Conservation (phyloP, 2,797 vertebrate species). For the Rhynchotus rufescens region DNA sequence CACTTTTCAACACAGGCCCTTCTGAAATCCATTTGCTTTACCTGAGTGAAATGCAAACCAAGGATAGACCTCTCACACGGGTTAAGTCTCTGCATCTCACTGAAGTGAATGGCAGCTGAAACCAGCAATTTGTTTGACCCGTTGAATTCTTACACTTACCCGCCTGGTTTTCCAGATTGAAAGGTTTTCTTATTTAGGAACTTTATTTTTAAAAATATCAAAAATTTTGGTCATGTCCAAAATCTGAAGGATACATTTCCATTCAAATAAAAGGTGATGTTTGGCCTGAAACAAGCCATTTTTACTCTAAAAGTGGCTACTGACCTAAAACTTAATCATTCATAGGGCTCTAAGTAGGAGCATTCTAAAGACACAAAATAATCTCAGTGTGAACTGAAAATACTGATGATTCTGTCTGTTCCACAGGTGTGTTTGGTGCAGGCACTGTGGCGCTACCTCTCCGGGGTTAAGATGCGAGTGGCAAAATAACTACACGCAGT, state of each 20-base stretch:
- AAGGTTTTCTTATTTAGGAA: not conserved
- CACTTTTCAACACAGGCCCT: not conserved
- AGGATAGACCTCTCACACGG: not conserved
- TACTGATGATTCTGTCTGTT: conserved; percentile 13
- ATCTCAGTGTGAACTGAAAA: not conserved
- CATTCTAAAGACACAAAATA: not conserved
- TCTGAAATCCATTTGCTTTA: not conserved
- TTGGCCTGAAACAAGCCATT: not conserved
- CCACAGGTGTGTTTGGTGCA: conserved; percentile 96
- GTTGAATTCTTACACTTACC: not conserved
- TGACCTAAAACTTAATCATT: not conserved
- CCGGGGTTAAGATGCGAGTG: conserved; percentile 95
- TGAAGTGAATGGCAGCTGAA: not conserved
- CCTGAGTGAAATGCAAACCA: not conserved
- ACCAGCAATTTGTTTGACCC: not conserved
- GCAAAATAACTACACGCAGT: conserved; percentile 99
- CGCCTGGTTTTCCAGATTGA: not conserved
- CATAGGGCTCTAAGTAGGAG: not conserved
- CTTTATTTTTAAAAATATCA: not conserved
- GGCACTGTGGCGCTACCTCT: conserved; percentile 93
- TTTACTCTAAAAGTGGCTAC: not conserved
- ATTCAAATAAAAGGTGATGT: not conserved
- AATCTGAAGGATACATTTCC: not conserved
- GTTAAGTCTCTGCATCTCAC: not conserved
- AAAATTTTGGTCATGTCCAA: not conserved